Percentiles rank a stretch among this genome's conserved stretches.
These are phyloP conservation scores for Diploscapter pachys DNA, from an alignment of 1,140 invertebrate species.

Conservation along the genomic window DNA sequence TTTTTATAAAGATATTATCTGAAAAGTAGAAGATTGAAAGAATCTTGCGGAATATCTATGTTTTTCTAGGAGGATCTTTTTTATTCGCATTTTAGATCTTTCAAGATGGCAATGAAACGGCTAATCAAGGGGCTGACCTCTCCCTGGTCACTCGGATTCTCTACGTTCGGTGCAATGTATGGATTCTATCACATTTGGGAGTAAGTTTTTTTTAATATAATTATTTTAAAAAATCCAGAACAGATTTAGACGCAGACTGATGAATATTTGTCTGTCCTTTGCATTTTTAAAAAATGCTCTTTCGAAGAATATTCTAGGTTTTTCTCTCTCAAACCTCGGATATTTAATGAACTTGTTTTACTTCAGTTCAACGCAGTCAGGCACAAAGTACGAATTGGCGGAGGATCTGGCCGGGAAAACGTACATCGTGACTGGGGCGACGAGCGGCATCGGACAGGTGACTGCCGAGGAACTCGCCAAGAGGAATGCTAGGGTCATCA, in stretches of 20 bases:
- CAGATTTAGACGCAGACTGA: background rate
- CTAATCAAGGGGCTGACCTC: constrained; percentile 45
- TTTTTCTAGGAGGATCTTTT: too few relatives aligned
- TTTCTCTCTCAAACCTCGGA: background rate
- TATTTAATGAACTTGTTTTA: constrained; percentile 29
- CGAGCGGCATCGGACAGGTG: constrained; percentile 52
- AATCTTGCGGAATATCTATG: too few relatives aligned
- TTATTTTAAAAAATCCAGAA: constrained; percentile 1
- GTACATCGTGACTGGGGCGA: constrained; percentile 57
- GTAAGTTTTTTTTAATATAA: constrained; percentile 34
- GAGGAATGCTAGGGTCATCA: constrained; percentile 54
- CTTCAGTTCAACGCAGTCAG: constrained; percentile 44
- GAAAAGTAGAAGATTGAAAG: too few relatives aligned
- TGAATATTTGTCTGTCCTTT: background rate
- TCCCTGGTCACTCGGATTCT: constrained; percentile 51
- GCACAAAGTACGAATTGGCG: constrained; percentile 48
- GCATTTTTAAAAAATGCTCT: background rate
- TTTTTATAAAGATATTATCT: too few relatives aligned
- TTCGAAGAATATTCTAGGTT: background rate
- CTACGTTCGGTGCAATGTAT: constrained; percentile 45
- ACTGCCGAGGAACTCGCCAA: constrained; percentile 52
- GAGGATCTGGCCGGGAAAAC: constrained; percentile 54
- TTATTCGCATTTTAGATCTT: background rate
- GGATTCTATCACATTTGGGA: constrained; percentile 52
- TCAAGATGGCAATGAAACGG: constrained; percentile 34